Evolutionary conservation across 2,888 invertebrate species (phyloP).

Genomic region (Atrina japonica): DNA sequence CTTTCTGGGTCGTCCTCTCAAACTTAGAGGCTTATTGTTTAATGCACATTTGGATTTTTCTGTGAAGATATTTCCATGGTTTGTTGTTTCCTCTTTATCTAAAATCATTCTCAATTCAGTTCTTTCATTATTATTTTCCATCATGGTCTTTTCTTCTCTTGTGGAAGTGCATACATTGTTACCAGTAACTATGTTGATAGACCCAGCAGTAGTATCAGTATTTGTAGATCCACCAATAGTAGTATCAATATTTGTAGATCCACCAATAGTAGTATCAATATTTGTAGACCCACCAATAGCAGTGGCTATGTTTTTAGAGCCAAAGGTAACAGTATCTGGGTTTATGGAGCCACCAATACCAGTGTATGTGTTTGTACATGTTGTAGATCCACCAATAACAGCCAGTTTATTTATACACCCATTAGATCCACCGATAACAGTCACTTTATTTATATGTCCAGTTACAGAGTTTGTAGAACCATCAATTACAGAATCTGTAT

Average conservation of each 20-base stretch:
- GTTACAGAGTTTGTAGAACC: too few species aligned
- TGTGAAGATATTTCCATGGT: too few species aligned
- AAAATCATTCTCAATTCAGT: background rate
- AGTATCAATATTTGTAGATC: background rate
- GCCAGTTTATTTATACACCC: too few species aligned
- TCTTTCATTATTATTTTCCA: too few species aligned
- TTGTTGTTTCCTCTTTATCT: background rate
- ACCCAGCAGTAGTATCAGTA: background rate
- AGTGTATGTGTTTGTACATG: background rate
- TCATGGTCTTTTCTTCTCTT: background rate
- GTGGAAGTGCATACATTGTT: too few species aligned
- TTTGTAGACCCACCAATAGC: background rate
- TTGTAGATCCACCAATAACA: too few species aligned
- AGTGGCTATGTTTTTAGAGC: background rate
- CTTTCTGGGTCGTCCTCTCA: constrained; percentile 32
- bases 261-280: background rate
- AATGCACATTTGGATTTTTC: background rate
- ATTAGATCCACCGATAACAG: too few species aligned
- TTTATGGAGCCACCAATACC: background rate
- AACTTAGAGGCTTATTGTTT: background rate
- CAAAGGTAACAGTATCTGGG: background rate
- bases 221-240: background rate
- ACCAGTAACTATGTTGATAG: background rate
- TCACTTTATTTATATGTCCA: too few species aligned
- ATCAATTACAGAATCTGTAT: too few species aligned